Evolutionary conservation across 2,888 invertebrate genomes (phyloP).

Genomic region (Trypoxylon attenuatum): DNA sequence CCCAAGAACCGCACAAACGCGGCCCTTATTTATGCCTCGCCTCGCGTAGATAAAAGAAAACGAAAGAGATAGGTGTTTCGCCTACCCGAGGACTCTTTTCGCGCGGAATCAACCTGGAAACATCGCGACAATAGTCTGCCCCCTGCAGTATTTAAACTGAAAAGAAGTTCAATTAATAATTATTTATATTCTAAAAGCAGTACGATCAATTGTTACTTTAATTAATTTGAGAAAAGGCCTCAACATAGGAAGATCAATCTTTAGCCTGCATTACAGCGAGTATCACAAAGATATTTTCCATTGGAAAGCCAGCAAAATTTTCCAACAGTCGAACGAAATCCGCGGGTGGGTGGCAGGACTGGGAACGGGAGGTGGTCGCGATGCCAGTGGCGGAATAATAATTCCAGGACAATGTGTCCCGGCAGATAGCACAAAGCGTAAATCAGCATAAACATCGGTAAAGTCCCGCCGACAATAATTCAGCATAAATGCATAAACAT

Average conservation of each 20-base stretch:
- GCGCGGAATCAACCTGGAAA: slow-evolving; percentile 41
- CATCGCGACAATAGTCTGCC: slow-evolving; percentile 28
- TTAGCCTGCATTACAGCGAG: too few species aligned
- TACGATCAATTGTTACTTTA: too few species aligned
- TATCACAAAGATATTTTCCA: too few species aligned
- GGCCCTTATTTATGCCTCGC: slow-evolving; percentile 68
- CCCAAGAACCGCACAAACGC: slow-evolving; percentile 65
- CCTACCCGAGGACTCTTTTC: slow-evolving; percentile 33
- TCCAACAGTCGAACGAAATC: too few species aligned
- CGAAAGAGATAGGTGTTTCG: slow-evolving; percentile 50
- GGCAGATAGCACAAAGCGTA: slow-evolving; percentile 74
- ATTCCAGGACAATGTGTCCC: slow-evolving; percentile 73
- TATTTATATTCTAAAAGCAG: too few species aligned
- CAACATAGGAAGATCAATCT: too few species aligned
- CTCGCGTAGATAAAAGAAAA: slow-evolving; percentile 63
- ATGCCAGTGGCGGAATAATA: slow-evolving; percentile 70
- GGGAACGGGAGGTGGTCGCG: too few species aligned
- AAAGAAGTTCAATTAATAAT: too few species aligned
- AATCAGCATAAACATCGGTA: slow-evolving; percentile 74
- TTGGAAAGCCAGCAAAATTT: background rate
- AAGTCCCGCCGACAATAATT: slow-evolving; percentile 72
- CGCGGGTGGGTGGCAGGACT: too few species aligned
- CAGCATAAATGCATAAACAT: slow-evolving; percentile 73
- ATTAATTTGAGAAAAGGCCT: too few species aligned
- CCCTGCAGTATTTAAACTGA: too few species aligned